Evolutionary conservation across 1,140 invertebrate species (phyloP).

Genomic region (Oryzaephilus surinamensis): DNA sequence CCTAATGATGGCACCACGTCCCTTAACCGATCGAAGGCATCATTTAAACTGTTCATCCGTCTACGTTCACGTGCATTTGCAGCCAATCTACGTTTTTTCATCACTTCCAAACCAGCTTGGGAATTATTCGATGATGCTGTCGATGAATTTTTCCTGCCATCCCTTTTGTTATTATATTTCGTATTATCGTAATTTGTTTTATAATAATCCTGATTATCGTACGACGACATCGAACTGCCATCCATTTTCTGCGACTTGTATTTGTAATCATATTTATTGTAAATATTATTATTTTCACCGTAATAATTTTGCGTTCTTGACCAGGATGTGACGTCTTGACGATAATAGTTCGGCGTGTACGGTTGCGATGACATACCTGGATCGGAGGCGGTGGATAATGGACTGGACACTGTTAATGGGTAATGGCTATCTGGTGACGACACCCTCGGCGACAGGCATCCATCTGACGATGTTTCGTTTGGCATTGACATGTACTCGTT

Average conservation of each 20-base stretch:
- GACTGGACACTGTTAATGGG: constrained; percentile 25
- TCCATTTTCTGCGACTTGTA: constrained; percentile 14
- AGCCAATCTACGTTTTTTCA: constrained; percentile 48
- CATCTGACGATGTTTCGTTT: constrained; percentile 25
- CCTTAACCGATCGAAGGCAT: constrained; percentile 63
- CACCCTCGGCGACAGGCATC: constrained; percentile 27
- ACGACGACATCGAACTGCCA: constrained; percentile 7
- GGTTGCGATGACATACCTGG: constrained; percentile 31
- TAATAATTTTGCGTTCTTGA: constrained; percentile 24
- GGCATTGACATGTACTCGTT: constrained; percentile 17
- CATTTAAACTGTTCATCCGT: constrained; percentile 67
- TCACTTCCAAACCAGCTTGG: constrained; percentile 19
- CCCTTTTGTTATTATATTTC: constrained; percentile 14
- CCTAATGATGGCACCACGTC: constrained; percentile 65
- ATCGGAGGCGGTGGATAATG: constrained; percentile 23
- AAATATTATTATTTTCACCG: constrained; percentile 33
- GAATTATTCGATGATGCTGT: not conserved
- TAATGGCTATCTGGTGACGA: constrained; percentile 26
- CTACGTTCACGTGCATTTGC: constrained; percentile 63
- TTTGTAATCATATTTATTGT: constrained; percentile 25
- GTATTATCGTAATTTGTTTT: constrained; percentile 18
- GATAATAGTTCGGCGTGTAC: constrained; percentile 29
- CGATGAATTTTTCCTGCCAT: constrained; percentile 6
- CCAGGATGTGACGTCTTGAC: constrained; percentile 13
- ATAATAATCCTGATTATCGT: constrained; percentile 25